phyloP scores from a whole-genome alignment of 2,888 invertebrate genomes.

The Acanthacorydalis orientalis region DNA sequence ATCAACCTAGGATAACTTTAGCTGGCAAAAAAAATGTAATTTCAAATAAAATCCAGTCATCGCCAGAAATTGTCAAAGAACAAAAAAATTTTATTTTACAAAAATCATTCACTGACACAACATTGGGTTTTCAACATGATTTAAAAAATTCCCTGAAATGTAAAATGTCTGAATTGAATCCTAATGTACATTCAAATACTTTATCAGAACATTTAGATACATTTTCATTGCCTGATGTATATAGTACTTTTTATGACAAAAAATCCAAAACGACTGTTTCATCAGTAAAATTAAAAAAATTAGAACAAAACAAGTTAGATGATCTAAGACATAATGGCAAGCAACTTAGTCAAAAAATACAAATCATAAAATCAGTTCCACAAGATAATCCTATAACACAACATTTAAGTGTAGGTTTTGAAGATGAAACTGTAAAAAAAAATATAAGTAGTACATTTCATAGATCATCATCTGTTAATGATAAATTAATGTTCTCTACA shows the following conservation, averaged over 20 bases:
- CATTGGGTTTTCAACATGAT: neutral
- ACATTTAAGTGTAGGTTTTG: slow-evolving; percentile 9
- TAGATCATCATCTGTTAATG: slow-evolving; percentile 14
- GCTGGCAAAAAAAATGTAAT: neutral
- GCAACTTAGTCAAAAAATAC: neutral
- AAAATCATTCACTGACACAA: slow-evolving; percentile 3
- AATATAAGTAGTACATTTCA: slow-evolving; percentile 19
- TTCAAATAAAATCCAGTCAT: neutral
- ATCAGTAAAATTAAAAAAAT: no score
- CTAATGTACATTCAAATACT: no score
- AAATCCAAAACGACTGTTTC: no score
- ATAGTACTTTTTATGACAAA: no score
- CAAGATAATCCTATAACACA: neutral
- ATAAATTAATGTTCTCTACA: slow-evolving; percentile 4
- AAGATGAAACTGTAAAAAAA: slow-evolving; percentile 20
- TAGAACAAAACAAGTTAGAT: neutral
- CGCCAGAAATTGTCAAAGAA: neutral
- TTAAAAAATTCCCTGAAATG: no score
- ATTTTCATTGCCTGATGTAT: no score
- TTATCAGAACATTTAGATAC: no score
- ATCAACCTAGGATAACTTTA: neutral
- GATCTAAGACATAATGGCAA: neutral
- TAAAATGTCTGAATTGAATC: no score
- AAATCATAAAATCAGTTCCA: neutral
- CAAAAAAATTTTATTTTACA: neutral